Base-by-base conservation (phyloP, 64 coral and sea anemone species). In the Catalaphyllia jardinei region DNA sequence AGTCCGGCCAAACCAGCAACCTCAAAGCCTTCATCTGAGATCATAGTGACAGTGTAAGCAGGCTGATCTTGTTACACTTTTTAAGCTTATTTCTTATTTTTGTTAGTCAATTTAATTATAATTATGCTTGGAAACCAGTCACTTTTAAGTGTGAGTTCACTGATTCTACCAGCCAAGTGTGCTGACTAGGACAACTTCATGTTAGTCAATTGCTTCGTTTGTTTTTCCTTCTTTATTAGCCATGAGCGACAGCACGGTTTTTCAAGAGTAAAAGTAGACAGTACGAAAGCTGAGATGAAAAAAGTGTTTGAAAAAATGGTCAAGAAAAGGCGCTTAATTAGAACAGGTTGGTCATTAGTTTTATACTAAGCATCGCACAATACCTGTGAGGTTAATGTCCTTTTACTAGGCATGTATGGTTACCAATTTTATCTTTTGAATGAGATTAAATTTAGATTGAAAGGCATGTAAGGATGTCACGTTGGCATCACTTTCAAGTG, bases 31-130 rank as follows among this genome's bases (percentile, higher is more conserved):
- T 78, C 83, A 28, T 38, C 67, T 22, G 88, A 87, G 42, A 80
- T 95, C 57, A 99, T 99, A 24, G 91, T 99, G 4, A 95, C 94
- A 95, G 94, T 99, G 97, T 99, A 89, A 99, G 97, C 85, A 81
- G 1, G 4, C 20, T 71, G 42, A 46, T 46, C 42, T 46, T 46
- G 42, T 4, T 46, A 46, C 17, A 19, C 29, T 59, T 30, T 19
- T 82, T 57, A 57, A 10, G 15, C 15, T 57, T 57, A 1, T 12
- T 57, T 7, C 1, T 57, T 1, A 10, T 57, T 57, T 57, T 57
- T 57, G 54, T 57, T 57, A n/a, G n/a, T n/a, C n/a, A 14, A 57
- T 46, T 46, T 4, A 46, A 46, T 46, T 6, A 46, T 35, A 35
- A 35, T 46, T 46, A 46, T 46, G 4, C 42, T 46, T 46, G 3